Base-by-base conservation (phyloP, 1,140 invertebrate genomes). In the Oreohelix idahoensis region DNA sequence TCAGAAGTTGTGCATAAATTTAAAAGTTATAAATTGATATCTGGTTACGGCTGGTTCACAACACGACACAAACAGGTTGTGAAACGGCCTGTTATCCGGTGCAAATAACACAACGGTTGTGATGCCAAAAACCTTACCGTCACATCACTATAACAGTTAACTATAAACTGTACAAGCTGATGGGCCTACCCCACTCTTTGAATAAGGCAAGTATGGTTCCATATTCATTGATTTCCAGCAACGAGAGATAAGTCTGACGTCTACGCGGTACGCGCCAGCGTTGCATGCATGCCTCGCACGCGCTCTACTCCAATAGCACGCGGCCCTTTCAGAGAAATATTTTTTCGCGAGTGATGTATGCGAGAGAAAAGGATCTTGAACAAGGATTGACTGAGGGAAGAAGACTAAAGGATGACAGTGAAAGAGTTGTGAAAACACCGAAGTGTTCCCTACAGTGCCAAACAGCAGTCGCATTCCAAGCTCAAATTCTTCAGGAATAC, bases 161-260 rank as follows among this genome's bases (percentile, higher is more conserved):
- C 53, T 58, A n/a, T 58, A 11, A 58, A 58, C 53, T 58, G 53
- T 58, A 58, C 53, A 15, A 8, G 53, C 20, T 2, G 53, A 58
- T 4, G 20, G 10, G 26, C 1, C 5, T 4, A 15, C 1, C 26
- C 15, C 53, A 20, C 53, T n/a, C 53, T 11, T 20, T 58, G 15
- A 4, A 4, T n/a, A 58, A n/a, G 20, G 1, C 53, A 20, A 58
- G 53, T n/a, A 20, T 4, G 53, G 53, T 23, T 58, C 53, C 20
- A 58, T 58, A 58, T 58, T 58, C 53, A 58, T 58, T 58, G 53
- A 58, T 58, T 58, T 58, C 53, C 53, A 11, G 53, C 53, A 58
- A n/a, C 53, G 4, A 58, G 17, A 58, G 53, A 15, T 58, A 23
- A n/a, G 53, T 58, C 23, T 58, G 53, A 2, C 53, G 17, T 23